A percentile compares a stretch with the other conserved stretches of the same genome.
Evolutionary conservation across 1,140 invertebrate species (phyloP).

Genomic region (Macrosteles quadrilineatus): DNA sequence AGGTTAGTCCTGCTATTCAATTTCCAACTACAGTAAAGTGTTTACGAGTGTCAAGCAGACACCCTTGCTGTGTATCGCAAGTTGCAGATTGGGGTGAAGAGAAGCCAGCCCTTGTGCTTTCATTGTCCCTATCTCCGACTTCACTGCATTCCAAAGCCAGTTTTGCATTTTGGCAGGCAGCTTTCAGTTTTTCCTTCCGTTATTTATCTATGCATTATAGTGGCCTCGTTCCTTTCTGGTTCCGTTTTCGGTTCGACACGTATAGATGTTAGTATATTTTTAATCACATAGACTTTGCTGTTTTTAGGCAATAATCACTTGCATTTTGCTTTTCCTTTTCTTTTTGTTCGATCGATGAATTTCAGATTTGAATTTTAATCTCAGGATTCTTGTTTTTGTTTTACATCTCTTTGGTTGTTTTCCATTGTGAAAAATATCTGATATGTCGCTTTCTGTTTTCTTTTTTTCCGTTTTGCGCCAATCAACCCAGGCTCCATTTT

Average conservation of each 20-base stretch:
- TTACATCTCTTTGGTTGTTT: background rate
- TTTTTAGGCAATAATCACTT: slow-evolving; percentile 19
- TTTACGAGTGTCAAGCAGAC: too few relatives aligned
- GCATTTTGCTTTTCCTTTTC: slow-evolving; percentile 21
- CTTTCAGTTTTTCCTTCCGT: background rate
- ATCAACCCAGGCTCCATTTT: slow-evolving; percentile 66
- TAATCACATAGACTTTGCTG: background rate
- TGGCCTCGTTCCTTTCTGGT: slow-evolving; percentile 5
- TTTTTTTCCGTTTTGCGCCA: slow-evolving; percentile 40
- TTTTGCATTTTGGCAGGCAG: slow-evolving; percentile 20
- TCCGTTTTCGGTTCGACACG: slow-evolving; percentile 12
- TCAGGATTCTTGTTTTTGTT: slow-evolving; percentile 9
- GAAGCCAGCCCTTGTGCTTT: slow-evolving; percentile 19
- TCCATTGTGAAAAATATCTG: slow-evolving; percentile 33
- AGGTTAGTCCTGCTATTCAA: too few relatives aligned
- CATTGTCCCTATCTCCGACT: slow-evolving; percentile 10
- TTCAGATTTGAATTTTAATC: background rate
- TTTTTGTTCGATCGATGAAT: background rate
- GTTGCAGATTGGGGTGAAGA: background rate
- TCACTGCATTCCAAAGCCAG: slow-evolving; percentile 19
- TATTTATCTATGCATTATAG: slow-evolving; percentile 18
- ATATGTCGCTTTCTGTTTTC: slow-evolving; percentile 40
- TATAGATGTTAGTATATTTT: slow-evolving; percentile 8
- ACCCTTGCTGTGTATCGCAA: background rate
- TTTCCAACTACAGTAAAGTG: too few relatives aligned